phyloP scores from a whole-genome alignment of 2,888 invertebrate species.

The Cryptosula pallasiana region DNA sequence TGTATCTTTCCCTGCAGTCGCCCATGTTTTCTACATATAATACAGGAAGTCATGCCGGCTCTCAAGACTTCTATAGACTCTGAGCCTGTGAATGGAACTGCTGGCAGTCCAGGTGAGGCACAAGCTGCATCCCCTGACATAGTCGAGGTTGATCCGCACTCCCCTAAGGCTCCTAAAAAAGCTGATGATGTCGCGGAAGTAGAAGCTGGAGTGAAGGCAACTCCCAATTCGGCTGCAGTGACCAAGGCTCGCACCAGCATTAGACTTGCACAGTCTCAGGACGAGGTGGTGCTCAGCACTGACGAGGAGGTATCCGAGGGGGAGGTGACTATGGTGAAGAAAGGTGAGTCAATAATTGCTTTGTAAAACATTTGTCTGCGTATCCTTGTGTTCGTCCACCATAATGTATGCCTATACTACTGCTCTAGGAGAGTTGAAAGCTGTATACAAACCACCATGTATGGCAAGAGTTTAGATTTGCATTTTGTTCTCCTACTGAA shows the following conservation, averaged over 20 bases:
- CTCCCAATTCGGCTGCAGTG: background rate
- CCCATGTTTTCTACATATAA: no score
- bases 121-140: background rate
- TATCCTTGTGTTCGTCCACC: no score
- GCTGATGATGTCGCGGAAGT: background rate
- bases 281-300: background rate
- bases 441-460: no score
- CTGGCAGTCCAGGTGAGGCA: background rate
- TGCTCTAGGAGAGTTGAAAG: no score
- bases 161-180: background rate
- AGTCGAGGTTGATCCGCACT: background rate
- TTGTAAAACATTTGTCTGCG: no score
- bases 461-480: no score
- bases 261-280: background rate
- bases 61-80: background rate
- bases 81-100: background rate
- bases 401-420: no score
- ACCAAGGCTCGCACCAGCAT: background rate
- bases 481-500: no score
- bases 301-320: conserved; percentile 29
- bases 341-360: conserved; percentile 25
- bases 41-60: background rate
- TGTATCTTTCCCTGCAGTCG: no score
- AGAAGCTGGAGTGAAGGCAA: background rate
- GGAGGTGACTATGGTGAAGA: conserved; percentile 29